phyloP scores from a whole-genome alignment of 2,113 vertebrate species.

The Burhinus bistriatus region DNA sequence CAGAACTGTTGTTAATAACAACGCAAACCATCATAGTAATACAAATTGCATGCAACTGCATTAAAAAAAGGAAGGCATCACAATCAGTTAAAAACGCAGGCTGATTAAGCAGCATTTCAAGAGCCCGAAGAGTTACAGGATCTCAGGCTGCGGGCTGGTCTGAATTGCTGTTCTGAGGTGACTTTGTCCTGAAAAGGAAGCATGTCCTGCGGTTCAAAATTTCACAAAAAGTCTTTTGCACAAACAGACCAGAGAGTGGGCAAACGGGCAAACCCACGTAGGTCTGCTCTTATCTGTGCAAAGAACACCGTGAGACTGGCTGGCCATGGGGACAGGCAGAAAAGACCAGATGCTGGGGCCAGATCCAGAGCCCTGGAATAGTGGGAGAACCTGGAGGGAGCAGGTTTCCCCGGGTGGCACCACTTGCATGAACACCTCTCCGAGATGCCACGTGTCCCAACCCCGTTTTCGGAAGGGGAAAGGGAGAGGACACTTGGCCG shows the following conservation, averaged over 20 bases:
- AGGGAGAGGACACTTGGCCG: no score
- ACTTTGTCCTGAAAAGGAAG: background rate
- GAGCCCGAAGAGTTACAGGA: background rate
- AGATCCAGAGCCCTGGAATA: accelerated
- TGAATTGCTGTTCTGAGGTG: background rate
- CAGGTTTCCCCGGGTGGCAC: no score
- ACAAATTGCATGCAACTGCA: background rate
- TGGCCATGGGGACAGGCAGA: background rate
- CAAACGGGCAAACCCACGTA: accelerated
- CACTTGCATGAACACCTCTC: no score
- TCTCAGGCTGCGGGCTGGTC: no score
- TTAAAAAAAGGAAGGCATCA: background rate
- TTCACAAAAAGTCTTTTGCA: background rate
- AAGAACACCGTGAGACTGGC: no score
- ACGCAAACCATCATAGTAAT: background rate
- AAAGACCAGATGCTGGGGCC: background rate
- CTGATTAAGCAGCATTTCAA: background rate
- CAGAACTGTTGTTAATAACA: background rate
- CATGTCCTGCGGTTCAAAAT: background rate
- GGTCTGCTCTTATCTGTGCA: background rate
- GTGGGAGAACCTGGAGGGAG: background rate
- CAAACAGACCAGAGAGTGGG: accelerated
- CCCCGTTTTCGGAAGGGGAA: no score
- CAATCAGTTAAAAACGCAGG: background rate
- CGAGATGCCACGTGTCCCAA: no score